A percentile compares a stretch with the other conserved stretches of the same genome.
Conservation (phyloP, 2,888 invertebrate genomes). For the Limnephilus marmoratus region DNA sequence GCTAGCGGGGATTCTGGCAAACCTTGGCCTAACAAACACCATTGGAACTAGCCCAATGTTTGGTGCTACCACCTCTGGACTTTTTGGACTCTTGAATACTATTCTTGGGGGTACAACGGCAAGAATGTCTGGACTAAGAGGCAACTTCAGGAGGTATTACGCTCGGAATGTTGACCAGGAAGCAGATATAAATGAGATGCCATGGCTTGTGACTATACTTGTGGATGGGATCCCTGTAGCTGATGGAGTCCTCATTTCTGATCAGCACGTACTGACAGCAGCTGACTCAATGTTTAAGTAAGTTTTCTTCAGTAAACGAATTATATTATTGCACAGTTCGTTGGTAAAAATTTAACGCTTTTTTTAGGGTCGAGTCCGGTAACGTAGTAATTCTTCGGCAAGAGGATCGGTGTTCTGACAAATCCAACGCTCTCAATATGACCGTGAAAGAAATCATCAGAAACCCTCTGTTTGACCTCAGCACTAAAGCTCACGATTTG, state of each 20-base stretch:
- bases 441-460: conserved; percentile 75
- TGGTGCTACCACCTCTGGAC: conserved; percentile 7
- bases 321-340: not conserved
- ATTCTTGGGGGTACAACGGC: not conserved
- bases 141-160: conserved; percentile 26
- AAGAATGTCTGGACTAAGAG: conserved; percentile 8
- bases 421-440: conserved; percentile 74
- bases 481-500: conserved; percentile 77
- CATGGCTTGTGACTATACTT: conserved; percentile 77
- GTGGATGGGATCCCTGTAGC: conserved; percentile 70
- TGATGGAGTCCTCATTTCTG: conserved; percentile 77
- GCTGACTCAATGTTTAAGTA: conserved; percentile 76
- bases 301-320: conserved; percentile 33
- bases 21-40: conserved; percentile 36
- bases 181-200: conserved; percentile 76
- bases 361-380: conserved; percentile 63
- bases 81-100: not conserved
- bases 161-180: conserved; percentile 71
- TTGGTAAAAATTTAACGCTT: not conserved
- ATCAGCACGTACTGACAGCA: conserved; percentile 78
- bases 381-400: conserved; percentile 77
- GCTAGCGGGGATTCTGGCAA: not conserved
- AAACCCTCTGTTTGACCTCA: conserved; percentile 77
- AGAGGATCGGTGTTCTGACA: conserved; percentile 74
- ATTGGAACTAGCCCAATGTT: conserved; percentile 2